Base-by-base conservation (phyloP, 2,797 vertebrate species). In the Rallus crepitans region DNA sequence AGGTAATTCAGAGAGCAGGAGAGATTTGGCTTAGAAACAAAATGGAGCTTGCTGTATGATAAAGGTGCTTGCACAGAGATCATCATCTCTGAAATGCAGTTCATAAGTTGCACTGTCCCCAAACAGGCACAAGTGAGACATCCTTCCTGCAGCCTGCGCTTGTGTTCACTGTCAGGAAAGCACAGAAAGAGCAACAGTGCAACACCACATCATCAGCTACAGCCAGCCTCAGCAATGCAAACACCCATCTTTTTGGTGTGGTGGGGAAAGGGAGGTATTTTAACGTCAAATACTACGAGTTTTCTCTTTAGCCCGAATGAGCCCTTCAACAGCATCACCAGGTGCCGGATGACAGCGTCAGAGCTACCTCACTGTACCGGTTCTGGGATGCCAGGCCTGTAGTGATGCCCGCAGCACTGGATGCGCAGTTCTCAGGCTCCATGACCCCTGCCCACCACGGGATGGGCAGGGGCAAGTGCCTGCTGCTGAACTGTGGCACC, bases 121-220 rank as follows among this genome's bases (percentile, higher is more conserved):
- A 37, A 3, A 21, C 3, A 79, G 50, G 7, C 31, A 8, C 35
- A 52, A 30, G 35, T 4, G 17, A 92, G 70, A 70, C 64, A 60
- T 3, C 8, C 39, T 17, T 63, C 40, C 45, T 56, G 35, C 6
- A 3, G 72, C 25, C 21, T 6, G 42, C 71, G 30, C 33, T 65
- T n/a, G 2, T 3, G 8, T 16, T 50, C 0, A 0, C 31, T 0
- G 0, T 1, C 21, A 78, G 50, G 28, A 55, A 56, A 83, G n/a
- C 63, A 25, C 12, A 64, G 85, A 4, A 68, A 60, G 7, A 76
- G 73, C 65, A 61, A 4, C 0, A 5, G 27, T 33, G 33, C 56
- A 65, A 8, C 21, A 35, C 23, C 33, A 15, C 0, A 1, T 30
- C 15, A 7, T 8, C 71, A 85, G 52, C 47, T 35, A 27, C 47